Evolutionary conservation across 1,140 invertebrate species (phyloP).

Genomic region (Leguminivora glycinivorella): DNA sequence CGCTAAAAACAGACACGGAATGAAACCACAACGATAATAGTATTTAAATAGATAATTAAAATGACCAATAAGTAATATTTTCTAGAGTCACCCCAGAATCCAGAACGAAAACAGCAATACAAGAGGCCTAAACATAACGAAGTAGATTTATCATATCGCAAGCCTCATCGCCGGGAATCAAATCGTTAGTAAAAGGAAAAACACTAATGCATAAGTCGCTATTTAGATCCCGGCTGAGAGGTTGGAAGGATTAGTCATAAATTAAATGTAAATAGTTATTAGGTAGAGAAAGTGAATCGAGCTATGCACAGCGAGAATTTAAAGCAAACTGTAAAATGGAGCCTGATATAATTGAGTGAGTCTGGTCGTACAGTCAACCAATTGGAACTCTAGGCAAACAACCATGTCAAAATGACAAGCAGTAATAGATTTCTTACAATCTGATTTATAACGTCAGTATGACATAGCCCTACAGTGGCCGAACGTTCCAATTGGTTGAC

Average conservation of each 20-base stretch:
- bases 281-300: slow-evolving; percentile 4
- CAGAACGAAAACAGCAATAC: slow-evolving; percentile 10
- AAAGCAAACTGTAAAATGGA: slow-evolving; percentile 15
- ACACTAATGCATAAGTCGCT: not conserved
- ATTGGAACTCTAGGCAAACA: no score
- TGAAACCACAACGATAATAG: not conserved
- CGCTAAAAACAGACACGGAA: not conserved
- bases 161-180: not conserved
- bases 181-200: not conserved
- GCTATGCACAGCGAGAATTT: slow-evolving; percentile 15
- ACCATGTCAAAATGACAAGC: no score
- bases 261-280: slow-evolving; percentile 21
- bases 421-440: no score
- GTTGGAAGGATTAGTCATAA: slow-evolving; percentile 1
- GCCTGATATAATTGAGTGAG: not conserved
- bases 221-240: slow-evolving; percentile 5
- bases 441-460: no score
- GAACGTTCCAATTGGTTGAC: no score
- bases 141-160: slow-evolving; percentile 20
- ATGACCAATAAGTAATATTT: slow-evolving; percentile 24
- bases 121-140: slow-evolving; percentile 16
- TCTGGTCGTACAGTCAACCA: not conserved
- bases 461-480: no score
- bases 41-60: not conserved
- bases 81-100: not conserved